phyloP scores from a whole-genome alignment of 2,888 invertebrate species.

The Erpobdella octoculata region DNA sequence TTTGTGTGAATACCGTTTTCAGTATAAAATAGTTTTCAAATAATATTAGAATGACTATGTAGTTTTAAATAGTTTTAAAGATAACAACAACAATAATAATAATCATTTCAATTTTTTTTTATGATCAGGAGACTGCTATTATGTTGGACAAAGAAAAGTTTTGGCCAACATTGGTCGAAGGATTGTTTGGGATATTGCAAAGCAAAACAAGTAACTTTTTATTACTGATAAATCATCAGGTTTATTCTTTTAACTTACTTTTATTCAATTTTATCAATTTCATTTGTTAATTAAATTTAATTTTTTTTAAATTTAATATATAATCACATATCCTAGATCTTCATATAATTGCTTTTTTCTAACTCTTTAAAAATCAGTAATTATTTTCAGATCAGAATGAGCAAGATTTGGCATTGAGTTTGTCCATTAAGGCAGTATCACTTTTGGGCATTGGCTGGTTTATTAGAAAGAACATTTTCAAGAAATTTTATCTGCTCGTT shows the following conservation, averaged over 20 bases:
- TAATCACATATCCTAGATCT: not conserved
- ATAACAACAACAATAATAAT: not conserved
- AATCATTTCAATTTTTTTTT: not conserved
- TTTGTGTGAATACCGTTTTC: not conserved
- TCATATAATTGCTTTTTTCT: not conserved
- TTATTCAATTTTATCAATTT: too few species aligned
- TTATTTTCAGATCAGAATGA: not conserved
- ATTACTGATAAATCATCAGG: not conserved
- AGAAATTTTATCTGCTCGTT: not conserved
- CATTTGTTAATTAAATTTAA: too few species aligned
- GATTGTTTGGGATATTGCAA: not conserved
- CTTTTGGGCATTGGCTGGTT: not conserved
- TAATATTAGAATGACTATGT: not conserved
- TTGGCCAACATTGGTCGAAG: not conserved
- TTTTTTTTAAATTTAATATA: not conserved
- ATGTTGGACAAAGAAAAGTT: not conserved
- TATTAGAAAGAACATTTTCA: not conserved
- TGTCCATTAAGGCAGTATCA: not conserved
- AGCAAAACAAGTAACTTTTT: slow-evolving; percentile 2
- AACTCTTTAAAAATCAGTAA: not conserved
- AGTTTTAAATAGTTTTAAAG: not conserved
- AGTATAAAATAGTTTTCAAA: not conserved
- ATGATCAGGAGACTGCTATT: not conserved
- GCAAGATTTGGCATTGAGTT: not conserved
- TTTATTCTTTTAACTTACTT: not conserved